A percentile compares a stretch with the other conserved stretches of the same genome.
These are phyloP conservation scores for Zapornia atra DNA, from an alignment of 2,113 vertebrate species.

Conservation along the genomic window DNA sequence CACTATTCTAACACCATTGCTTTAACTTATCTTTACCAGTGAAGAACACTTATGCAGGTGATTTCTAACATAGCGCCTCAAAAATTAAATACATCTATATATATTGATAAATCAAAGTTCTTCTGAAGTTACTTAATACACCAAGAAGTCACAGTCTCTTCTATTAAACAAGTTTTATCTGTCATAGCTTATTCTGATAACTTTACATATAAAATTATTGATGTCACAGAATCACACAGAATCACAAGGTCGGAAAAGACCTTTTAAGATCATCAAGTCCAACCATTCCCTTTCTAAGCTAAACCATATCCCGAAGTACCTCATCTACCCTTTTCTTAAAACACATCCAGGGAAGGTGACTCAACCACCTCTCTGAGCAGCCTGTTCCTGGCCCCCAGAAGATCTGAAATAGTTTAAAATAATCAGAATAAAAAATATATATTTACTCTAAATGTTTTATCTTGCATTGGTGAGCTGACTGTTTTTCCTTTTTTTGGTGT, in stretches of 20 bases:
- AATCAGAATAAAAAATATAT: neutral
- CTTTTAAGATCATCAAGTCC: too few relatives aligned
- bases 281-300: too few relatives aligned
- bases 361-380: too few relatives aligned
- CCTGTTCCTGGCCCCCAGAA: neutral
- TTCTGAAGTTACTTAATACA: neutral
- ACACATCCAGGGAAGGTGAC: too few relatives aligned
- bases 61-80: neutral
- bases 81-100: neutral
- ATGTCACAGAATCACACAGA: neutral
- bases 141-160: neutral
- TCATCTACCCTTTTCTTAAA: too few relatives aligned
- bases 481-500: neutral
- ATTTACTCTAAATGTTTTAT: neutral
- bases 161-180: neutral
- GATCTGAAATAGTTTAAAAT: neutral
- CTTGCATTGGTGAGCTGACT: neutral
- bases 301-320: too few relatives aligned
- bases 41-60: neutral
- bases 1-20: neutral
- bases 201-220: neutral
- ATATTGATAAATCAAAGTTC: neutral
- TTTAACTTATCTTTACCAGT: neutral
- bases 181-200: neutral
- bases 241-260: too few relatives aligned